Conservation (phyloP, 1,140 invertebrate species). For the Linepithema humile region DNA sequence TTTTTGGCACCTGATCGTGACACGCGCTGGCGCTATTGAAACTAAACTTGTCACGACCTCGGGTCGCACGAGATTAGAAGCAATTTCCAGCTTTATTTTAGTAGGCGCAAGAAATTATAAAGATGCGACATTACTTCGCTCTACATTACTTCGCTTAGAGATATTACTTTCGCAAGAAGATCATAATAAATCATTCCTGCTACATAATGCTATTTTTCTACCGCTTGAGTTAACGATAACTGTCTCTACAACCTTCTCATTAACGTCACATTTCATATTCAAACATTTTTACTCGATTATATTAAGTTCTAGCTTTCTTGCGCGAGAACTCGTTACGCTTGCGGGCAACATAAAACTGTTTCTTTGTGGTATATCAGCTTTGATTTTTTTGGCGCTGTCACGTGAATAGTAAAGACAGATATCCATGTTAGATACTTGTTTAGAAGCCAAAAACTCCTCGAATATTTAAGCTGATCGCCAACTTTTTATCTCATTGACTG, state of each 20-base stretch:
- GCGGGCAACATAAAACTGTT: not conserved
- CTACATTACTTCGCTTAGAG: too few species aligned
- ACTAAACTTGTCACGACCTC: conserved; percentile 30
- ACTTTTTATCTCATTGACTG: conserved; percentile 35
- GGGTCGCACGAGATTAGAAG: not conserved
- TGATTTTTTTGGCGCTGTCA: not conserved
- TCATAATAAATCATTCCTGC: not conserved
- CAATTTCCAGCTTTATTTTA: conserved; percentile 14
- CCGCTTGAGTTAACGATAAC: not conserved
- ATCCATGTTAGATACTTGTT: not conserved
- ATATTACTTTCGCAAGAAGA: not conserved
- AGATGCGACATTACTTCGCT: too few species aligned
- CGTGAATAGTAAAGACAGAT: not conserved
- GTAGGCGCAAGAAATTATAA: conserved; percentile 2
- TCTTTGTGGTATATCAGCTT: conserved; percentile 23
- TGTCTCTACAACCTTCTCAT: not conserved
- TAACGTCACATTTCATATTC: conserved; percentile 12
- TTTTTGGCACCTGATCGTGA: conserved; percentile 7
- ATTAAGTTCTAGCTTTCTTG: not conserved
- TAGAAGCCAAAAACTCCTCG: not conserved
- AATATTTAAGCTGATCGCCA: conserved; percentile 36
- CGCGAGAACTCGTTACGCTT: not conserved
- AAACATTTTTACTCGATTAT: conserved; percentile 34
- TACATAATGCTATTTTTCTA: not conserved
- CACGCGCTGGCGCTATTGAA: not conserved